phyloP scores from a whole-genome alignment of 2,888 invertebrate genomes.

The Allygus modestus region DNA sequence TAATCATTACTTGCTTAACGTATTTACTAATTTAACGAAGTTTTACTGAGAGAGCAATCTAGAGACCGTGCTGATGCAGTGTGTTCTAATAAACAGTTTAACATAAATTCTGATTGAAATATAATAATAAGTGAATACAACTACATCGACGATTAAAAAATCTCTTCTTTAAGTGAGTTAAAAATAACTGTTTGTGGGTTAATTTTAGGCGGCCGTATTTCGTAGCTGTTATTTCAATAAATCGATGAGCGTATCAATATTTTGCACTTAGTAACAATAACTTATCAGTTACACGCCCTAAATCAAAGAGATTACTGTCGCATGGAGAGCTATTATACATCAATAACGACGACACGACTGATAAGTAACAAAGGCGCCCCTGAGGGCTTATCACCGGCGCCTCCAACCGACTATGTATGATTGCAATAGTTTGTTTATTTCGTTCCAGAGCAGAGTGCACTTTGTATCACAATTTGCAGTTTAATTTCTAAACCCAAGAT shows the following conservation, averaged over 20 bases:
- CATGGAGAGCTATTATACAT: not conserved
- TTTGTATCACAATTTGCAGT: not conserved
- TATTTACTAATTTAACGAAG: too few relatives aligned
- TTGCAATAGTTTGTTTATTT: not conserved
- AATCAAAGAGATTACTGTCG: not conserved
- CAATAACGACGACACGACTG: not conserved
- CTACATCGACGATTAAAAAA: too few relatives aligned
- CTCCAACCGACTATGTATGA: not conserved
- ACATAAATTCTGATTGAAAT: too few relatives aligned
- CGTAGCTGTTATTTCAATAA: too few relatives aligned
- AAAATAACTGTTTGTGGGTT: too few relatives aligned
- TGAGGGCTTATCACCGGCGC: not conserved
- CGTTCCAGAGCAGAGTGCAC: not conserved
- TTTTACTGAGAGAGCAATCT: too few relatives aligned
- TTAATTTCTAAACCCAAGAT: not conserved
- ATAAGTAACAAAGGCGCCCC: not conserved
- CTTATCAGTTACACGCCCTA: not conserved
- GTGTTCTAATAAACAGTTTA: too few relatives aligned
- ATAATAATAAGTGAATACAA: too few relatives aligned
- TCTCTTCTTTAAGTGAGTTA: too few relatives aligned
- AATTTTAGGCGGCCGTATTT: too few relatives aligned
- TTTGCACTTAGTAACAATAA: not conserved
- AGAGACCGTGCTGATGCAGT: too few relatives aligned
- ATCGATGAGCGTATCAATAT: not conserved
- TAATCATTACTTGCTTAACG: too few relatives aligned